These are phyloP conservation scores for Ostrea denselamellosa DNA, from an alignment of 1,140 invertebrate genomes.

Conservation along the genomic window DNA sequence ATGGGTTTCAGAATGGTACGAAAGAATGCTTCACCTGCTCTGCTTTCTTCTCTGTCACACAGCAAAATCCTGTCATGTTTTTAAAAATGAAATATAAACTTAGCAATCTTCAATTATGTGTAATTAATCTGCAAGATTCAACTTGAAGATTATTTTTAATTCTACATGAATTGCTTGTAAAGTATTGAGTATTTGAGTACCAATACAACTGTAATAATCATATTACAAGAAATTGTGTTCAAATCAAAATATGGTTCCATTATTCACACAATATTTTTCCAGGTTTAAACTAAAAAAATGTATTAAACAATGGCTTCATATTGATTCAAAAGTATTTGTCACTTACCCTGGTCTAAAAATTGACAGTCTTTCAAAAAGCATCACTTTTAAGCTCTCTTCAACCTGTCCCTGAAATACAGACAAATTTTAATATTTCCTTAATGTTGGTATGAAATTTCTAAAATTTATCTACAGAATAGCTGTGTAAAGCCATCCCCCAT, in stretches of 20 bases:
- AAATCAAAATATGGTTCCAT: not conserved
- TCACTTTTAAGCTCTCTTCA: slow-evolving; percentile 73
- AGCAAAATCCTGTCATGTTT: slow-evolving; percentile 70
- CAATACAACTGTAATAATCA: not conserved
- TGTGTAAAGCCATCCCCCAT: no score
- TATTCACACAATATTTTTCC: not conserved
- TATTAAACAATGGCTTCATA: not conserved
- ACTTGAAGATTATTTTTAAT: not conserved
- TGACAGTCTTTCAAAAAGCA: slow-evolving; percentile 71
- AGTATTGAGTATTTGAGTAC: not conserved
- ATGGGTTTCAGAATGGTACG: slow-evolving; percentile 71
- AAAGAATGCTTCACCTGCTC: slow-evolving; percentile 70
- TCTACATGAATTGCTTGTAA: not conserved
- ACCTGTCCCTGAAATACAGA: slow-evolving; percentile 67
- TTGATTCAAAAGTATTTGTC: no score
- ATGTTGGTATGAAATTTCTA: slow-evolving; percentile 59
- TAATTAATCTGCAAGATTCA: no score
- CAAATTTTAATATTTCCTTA: no score
- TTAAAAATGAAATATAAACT: not conserved
- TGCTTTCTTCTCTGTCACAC: slow-evolving; percentile 72
- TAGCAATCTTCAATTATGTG: no score
- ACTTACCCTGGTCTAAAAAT: slow-evolving; percentile 74
- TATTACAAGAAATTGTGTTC: not conserved
- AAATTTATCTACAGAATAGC: slow-evolving; percentile 50
- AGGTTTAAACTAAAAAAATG: not conserved